A percentile compares a stretch with the other conserved stretches of the same genome.
Evolutionary conservation across 2,888 invertebrate genomes (phyloP).

Genomic region (Mimas tiliae): DNA sequence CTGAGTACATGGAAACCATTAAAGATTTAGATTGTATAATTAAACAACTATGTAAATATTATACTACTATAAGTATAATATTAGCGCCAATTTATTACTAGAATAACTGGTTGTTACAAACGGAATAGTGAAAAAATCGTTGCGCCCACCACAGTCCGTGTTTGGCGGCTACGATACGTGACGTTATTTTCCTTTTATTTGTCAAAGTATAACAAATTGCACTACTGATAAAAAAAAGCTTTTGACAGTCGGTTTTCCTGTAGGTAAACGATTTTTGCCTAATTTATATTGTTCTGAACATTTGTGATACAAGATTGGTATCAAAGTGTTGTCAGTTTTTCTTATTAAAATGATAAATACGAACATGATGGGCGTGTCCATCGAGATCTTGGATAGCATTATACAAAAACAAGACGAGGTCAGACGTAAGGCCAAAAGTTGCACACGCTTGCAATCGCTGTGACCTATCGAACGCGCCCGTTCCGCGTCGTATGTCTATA

Average conservation of each 20-base stretch:
- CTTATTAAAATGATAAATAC: constrained; percentile 12
- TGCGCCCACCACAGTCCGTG: too few species aligned
- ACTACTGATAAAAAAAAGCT: not conserved
- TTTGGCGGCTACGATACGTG: not conserved
- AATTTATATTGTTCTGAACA: not conserved
- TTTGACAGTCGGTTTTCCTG: not conserved
- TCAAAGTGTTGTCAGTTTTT: not conserved
- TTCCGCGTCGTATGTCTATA: not conserved
- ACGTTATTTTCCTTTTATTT: not conserved
- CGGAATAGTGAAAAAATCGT: not conserved
- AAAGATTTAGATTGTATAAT: not conserved
- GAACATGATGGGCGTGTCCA: constrained; percentile 41
- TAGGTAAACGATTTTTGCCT: not conserved
- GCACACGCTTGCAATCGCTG: constrained; percentile 49
- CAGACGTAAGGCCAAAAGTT: constrained; percentile 45
- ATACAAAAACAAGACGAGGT: constrained; percentile 65
- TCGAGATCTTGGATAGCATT: constrained; percentile 53
- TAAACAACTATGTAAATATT: constrained; percentile 5
- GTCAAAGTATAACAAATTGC: constrained; percentile 3
- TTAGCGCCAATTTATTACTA: not conserved
- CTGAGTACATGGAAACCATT: not conserved
- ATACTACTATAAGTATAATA: not conserved
- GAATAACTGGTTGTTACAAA: constrained; percentile 7
- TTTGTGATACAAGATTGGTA: not conserved
- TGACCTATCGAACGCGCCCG: constrained; percentile 3